Evolutionary conservation across 2,888 invertebrate genomes (phyloP).

Genomic region (Orgyia antiqua): DNA sequence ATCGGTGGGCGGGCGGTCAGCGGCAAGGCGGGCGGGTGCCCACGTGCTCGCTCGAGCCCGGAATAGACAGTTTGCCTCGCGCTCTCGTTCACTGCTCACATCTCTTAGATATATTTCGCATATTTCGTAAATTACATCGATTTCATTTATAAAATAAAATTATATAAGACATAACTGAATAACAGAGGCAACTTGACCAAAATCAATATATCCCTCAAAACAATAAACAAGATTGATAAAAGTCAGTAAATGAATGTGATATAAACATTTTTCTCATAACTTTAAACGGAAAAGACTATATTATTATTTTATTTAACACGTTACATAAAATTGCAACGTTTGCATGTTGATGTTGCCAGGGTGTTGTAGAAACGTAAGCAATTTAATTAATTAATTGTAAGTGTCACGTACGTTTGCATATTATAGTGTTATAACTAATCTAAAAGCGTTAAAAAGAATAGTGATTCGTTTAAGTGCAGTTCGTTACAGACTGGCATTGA

Average conservation of each 20-base stretch:
- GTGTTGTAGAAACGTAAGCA: constrained; percentile 26
- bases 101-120: constrained; percentile 22
- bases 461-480: constrained; percentile 13
- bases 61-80: constrained; percentile 71
- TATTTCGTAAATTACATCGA: constrained; percentile 15
- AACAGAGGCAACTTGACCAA: too few relatives aligned
- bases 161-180: too few relatives aligned
- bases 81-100: constrained; percentile 48
- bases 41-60: constrained; percentile 67
- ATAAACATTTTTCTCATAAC: constrained; percentile 1
- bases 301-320: too few relatives aligned
- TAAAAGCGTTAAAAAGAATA: too few relatives aligned
- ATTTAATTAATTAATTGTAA: constrained; percentile 6
- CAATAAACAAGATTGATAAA: not conserved
- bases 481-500: constrained; percentile 29
- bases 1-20: constrained; percentile 56
- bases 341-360: too few relatives aligned
- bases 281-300: too few relatives aligned
- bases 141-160: not conserved
- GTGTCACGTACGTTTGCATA: not conserved
- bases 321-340: too few relatives aligned
- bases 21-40: constrained; percentile 49
- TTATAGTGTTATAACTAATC: too few relatives aligned
- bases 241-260: constrained; percentile 15
- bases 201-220: too few relatives aligned